A percentile compares a stretch with the other conserved stretches of the same genome.
phyloP scores from a whole-genome alignment of 2,113 vertebrate genomes.

The Stercorarius parasiticus region DNA sequence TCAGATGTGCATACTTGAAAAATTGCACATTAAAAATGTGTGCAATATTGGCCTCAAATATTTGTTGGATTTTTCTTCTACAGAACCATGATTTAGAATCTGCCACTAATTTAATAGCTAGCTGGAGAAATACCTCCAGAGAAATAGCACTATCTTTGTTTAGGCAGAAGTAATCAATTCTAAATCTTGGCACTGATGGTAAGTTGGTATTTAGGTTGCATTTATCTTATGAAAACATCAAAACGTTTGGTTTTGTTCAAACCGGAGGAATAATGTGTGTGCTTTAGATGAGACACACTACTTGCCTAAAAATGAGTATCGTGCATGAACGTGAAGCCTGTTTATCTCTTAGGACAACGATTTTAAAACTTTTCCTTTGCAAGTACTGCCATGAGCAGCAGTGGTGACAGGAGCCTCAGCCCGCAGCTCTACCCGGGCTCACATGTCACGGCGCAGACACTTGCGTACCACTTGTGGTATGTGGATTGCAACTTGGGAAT shows the following conservation, averaged over 20 bases:
- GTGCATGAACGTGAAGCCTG: neutral
- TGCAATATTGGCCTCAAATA: neutral
- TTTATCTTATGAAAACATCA: neutral
- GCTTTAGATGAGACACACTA: neutral
- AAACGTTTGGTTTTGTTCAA: constrained; percentile 1
- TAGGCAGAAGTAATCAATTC: constrained; percentile 13
- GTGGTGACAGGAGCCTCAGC: neutral
- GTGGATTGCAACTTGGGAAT: neutral
- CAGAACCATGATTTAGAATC: neutral
- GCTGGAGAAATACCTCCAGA: constrained; percentile 20
- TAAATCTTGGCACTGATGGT: neutral
- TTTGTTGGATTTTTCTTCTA: neutral
- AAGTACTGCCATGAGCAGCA: neutral
- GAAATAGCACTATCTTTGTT: neutral
- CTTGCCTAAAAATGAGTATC: neutral
- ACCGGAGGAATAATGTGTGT: neutral
- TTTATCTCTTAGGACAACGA: neutral
- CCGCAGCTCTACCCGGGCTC: neutral
- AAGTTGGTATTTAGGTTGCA: neutral
- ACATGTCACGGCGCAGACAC: neutral
- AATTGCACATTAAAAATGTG: neutral
- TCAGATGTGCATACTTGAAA: neutral
- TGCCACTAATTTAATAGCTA: neutral
- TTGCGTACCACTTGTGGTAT: neutral
- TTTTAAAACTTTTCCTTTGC: neutral